Conservation (phyloP, 23 tunicate species). For the Phallusia fumigata region DNA sequence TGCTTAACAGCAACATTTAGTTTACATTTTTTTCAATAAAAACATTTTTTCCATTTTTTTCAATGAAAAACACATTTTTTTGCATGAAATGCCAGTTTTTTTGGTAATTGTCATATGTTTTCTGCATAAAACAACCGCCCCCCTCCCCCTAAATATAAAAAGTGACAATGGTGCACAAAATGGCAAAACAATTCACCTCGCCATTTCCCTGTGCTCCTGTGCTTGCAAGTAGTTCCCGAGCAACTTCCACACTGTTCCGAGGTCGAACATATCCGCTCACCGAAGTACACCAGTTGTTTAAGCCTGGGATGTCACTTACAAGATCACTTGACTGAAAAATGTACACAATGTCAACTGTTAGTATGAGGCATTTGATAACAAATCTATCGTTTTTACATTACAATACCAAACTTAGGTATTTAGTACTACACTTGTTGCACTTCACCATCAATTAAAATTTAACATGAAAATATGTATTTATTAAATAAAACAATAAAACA, state of each 20-base stretch:
- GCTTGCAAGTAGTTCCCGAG: conserved; percentile 23
- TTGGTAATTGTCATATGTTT: no score
- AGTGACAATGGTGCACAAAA: no score
- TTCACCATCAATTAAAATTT: no score
- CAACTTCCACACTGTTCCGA: conserved; percentile 29
- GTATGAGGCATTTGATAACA: no score
- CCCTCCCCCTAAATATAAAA: no score
- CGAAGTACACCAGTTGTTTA: background rate
- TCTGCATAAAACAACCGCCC: no score
- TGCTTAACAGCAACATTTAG: no score
- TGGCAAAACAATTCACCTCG: background rate
- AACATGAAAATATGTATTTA: background rate
- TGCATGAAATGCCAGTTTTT: no score
- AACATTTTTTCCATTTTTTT: no score
- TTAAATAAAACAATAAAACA: background rate
- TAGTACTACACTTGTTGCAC: background rate
- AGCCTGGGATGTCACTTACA: background rate
- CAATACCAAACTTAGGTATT: background rate
- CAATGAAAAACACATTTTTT: no score
- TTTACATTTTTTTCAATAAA: no score
- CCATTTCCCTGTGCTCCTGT: conserved; percentile 24
- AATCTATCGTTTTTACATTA: background rate
- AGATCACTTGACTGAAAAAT: background rate
- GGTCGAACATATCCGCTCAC: background rate
- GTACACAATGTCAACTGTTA: no score